Evolutionary conservation across 2,113 vertebrate genomes (phyloP).

Genomic region (Eptesicus fuscus): DNA sequence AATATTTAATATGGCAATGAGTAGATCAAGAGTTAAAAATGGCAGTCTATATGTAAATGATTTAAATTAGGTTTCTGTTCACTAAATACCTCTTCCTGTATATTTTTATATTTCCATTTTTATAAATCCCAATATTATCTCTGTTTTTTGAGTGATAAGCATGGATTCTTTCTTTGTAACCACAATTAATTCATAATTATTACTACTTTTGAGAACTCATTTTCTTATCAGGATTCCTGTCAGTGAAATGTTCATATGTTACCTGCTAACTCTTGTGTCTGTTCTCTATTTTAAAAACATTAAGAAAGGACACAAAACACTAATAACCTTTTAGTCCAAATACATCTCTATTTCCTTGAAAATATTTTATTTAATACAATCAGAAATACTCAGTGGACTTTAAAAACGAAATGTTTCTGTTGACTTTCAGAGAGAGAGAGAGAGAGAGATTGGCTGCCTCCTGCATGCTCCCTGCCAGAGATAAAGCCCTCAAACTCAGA

Average conservation of each 20-base stretch:
- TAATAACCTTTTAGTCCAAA: background rate
- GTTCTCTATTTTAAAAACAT: slow-evolving; percentile 31
- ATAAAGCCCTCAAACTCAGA: too few species aligned
- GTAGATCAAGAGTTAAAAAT: slow-evolving; percentile 51
- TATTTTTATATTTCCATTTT: slow-evolving; percentile 34
- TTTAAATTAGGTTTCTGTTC: slow-evolving; percentile 30
- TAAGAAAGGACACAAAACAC: background rate
- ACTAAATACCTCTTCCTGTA: background rate
- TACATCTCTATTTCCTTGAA: slow-evolving; percentile 12
- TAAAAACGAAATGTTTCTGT: background rate
- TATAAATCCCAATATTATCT: background rate
- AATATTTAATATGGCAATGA: slow-evolving; percentile 46
- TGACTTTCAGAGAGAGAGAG: background rate
- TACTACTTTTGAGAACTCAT: background rate
- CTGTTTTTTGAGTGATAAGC: slow-evolving; percentile 29
- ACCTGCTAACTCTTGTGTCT: background rate
- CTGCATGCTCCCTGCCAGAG: too few species aligned
- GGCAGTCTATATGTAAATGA: slow-evolving; percentile 27
- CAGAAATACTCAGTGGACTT: background rate
- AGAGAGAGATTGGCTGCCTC: background rate
- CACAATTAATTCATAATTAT: background rate
- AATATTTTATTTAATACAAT: slow-evolving; percentile 24
- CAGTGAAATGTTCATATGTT: background rate
- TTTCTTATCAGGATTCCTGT: background rate
- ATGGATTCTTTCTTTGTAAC: slow-evolving; percentile 40